These are phyloP conservation scores for Percopsis omiscomaycus DNA, from an alignment of 2,797 vertebrate species.

Conservation along the genomic window DNA sequence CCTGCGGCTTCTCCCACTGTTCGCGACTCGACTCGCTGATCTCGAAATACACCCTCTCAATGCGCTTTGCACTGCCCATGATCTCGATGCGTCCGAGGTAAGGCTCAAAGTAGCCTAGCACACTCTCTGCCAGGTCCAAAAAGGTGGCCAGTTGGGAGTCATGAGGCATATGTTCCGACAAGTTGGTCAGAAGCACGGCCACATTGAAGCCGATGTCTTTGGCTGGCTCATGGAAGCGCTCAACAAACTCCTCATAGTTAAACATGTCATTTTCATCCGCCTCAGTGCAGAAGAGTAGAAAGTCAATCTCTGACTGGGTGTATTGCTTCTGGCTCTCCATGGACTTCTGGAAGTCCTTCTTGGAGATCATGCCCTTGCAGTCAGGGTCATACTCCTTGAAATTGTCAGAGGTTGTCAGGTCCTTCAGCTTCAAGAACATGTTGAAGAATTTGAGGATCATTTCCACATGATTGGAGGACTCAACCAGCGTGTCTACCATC, in stretches of 20 bases:
- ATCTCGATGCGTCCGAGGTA: conserved; percentile 97
- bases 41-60: conserved; percentile 97
- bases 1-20: conserved; percentile 99
- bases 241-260: conserved; percentile 88
- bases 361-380: conserved; percentile 87
- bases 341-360: conserved; percentile 90
- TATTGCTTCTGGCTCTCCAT: conserved; percentile 92
- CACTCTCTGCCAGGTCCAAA: conserved; percentile 90
- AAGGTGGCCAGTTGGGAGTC: conserved; percentile 89
- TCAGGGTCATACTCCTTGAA: conserved; percentile 89
- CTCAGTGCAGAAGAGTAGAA: conserved; percentile 86
- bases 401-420: conserved; percentile 87
- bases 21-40: conserved; percentile 97
- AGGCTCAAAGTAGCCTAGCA: conserved; percentile 95
- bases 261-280: conserved; percentile 91
- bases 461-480: conserved; percentile 91
- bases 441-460: conserved; percentile 94
- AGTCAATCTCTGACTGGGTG: conserved; percentile 86
- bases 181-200: conserved; percentile 92
- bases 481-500: conserved; percentile 91
- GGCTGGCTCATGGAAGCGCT: conserved; percentile 88
- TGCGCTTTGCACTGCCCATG: conserved; percentile 96
- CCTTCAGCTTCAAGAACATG: conserved; percentile 93
- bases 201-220: conserved; percentile 98
- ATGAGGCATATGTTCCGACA: conserved; percentile 97